A percentile compares a stretch with the other conserved stretches of the same genome.
Conservation (phyloP, 1,140 invertebrate genomes). For the Melipona quadrifasciata region DNA sequence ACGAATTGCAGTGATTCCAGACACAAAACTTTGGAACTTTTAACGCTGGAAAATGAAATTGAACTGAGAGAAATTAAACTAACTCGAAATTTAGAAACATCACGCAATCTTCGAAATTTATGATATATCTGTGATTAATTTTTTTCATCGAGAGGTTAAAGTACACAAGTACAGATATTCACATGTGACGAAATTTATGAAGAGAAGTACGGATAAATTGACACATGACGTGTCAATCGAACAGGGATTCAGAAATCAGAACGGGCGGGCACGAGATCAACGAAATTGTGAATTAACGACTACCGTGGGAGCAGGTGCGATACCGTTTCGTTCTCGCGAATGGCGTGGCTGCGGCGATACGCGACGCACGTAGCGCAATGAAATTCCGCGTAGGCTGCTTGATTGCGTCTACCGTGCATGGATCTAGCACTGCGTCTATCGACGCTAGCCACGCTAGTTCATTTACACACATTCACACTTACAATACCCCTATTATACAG, state of each 20-base stretch:
- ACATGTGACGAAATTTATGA: too few species aligned
- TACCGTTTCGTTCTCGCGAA: neutral
- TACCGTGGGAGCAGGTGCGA: neutral
- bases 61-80: too few species aligned
- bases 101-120: too few species aligned
- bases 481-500: constrained; percentile 39
- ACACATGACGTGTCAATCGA: too few species aligned
- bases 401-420: constrained; percentile 29
- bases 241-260: neutral
- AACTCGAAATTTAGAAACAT: too few species aligned
- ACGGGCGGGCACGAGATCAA: neutral
- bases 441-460: neutral
- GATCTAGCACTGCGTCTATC: constrained; percentile 3
- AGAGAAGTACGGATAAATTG: too few species aligned
- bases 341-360: constrained; percentile 11
- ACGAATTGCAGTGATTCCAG: too few species aligned
- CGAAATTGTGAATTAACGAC: neutral
- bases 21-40: too few species aligned
- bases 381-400: constrained; percentile 41
- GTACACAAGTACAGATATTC: too few species aligned
- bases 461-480: constrained; percentile 46
- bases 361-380: constrained; percentile 48
- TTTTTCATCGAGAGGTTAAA: too few species aligned
- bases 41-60: too few species aligned
- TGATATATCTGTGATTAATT: too few species aligned